These are phyloP conservation scores for Fragum whitleyi DNA, from an alignment of 2,888 invertebrate genomes.

Conservation along the genomic window DNA sequence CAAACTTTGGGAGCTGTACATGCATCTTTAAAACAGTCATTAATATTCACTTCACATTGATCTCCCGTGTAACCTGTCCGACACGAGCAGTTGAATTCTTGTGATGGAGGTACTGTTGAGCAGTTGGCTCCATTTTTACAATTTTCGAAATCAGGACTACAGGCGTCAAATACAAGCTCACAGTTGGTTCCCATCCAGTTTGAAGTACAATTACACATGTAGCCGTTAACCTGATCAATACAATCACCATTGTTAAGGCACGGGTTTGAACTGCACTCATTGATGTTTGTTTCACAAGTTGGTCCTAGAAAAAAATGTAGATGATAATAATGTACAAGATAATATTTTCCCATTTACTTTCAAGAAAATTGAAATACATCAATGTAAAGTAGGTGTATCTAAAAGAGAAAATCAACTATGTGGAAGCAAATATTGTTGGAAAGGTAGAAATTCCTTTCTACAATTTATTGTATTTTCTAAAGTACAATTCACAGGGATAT, in stretches of 20 bases:
- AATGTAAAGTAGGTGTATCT: too few relatives aligned
- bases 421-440: too few relatives aligned
- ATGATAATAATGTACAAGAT: too few relatives aligned
- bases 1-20: constrained; percentile 86
- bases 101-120: constrained; percentile 83
- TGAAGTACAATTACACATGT: constrained; percentile 71
- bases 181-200: constrained; percentile 76
- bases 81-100: constrained; percentile 87
- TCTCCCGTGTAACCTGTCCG: constrained; percentile 87
- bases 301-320: constrained; percentile 87
- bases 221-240: constrained; percentile 70
- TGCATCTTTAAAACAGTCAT: constrained; percentile 92
- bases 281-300: constrained; percentile 88
- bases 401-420: too few relatives aligned
- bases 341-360: too few relatives aligned
- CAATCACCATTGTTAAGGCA: constrained; percentile 72
- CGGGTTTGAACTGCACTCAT: constrained; percentile 73
- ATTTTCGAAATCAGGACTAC: constrained; percentile 61
- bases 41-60: constrained; percentile 90
- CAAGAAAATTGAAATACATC: too few relatives aligned
- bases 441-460: too few relatives aligned
- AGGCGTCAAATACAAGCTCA: constrained; percentile 70
- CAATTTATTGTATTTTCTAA: too few relatives aligned
- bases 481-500: too few relatives aligned
- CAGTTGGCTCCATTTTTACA: constrained; percentile 77